Evolutionary conservation across 2,113 vertebrate species (phyloP).

Genomic region (Alectura lathami): DNA sequence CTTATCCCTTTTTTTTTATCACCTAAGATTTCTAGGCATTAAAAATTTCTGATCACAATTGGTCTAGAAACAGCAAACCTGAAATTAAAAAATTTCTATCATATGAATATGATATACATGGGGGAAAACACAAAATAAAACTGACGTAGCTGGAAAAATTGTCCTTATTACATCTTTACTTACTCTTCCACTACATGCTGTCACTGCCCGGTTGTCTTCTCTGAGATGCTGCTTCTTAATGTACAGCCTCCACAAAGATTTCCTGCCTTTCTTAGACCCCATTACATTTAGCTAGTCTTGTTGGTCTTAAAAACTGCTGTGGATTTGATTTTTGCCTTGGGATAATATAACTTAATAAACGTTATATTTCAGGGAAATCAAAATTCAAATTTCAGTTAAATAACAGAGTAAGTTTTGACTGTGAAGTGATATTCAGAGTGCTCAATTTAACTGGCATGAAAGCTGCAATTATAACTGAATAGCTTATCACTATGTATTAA

Average conservation of each 20-base stretch:
- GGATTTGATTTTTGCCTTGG: neutral
- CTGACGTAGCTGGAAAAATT: neutral
- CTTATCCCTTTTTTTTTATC: neutral
- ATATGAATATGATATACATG: rapidly evolving
- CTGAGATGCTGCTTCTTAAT: neutral
- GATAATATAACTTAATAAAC: neutral
- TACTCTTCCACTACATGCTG: neutral
- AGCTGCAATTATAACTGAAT: conserved; percentile 59
- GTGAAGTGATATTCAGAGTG: conserved; percentile 6
- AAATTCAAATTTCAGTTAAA: conserved; percentile 53
- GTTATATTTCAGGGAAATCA: conserved; percentile 10
- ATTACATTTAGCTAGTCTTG: neutral
- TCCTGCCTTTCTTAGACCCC: neutral
- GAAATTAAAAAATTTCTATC: neutral
- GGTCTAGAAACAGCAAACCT: neutral
- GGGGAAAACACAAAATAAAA: neutral
- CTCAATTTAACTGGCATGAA: conserved; percentile 33
- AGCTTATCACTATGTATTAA: conserved; percentile 65
- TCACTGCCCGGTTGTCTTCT: neutral
- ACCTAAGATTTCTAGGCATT: neutral
- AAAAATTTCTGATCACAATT: neutral
- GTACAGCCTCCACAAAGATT: neutral
- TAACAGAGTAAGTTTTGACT: conserved; percentile 47
- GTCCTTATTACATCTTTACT: neutral
- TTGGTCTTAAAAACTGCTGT: neutral